A percentile compares a stretch with the other conserved stretches of the same genome.
These are phyloP conservation scores for Anthophora plumipes DNA, from an alignment of 2,888 invertebrate species.

Conservation along the genomic window DNA sequence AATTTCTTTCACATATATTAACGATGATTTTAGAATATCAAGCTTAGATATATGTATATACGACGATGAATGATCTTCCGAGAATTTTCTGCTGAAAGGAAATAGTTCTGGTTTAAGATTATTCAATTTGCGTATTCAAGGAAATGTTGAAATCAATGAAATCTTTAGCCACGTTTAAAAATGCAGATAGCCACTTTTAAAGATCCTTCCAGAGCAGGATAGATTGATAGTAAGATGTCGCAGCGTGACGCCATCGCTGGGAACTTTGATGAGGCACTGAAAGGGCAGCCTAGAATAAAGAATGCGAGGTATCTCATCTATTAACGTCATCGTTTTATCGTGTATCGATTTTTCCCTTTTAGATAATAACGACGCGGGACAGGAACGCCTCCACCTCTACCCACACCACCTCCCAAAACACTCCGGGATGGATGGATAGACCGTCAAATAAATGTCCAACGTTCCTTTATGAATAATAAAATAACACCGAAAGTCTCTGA, in stretches of 20 bases:
- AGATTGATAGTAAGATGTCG: constrained; percentile 9
- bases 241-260: constrained; percentile 10
- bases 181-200: constrained; percentile 15
- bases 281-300: constrained; percentile 33
- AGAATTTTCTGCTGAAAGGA: constrained; percentile 5
- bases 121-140: no score
- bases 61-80: no score
- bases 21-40: no score
- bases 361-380: constrained; percentile 14
- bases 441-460: background rate
- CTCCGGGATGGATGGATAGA: background rate
- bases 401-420: no score
- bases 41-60: background rate
- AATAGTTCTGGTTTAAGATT: no score
- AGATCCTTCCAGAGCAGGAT: background rate
- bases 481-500: constrained; percentile 11
- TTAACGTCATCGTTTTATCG: constrained; percentile 46
- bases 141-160: no score
- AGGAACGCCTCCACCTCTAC: background rate
- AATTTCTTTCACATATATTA: no score
- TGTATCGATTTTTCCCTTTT: constrained; percentile 33
- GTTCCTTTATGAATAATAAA: constrained; percentile 34
- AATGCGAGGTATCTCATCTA: constrained; percentile 50
- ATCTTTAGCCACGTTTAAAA: constrained; percentile 3
- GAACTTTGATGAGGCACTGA: constrained; percentile 43